phyloP scores from a whole-genome alignment of 2,888 invertebrate genomes.

The Hydraecia micacea region DNA sequence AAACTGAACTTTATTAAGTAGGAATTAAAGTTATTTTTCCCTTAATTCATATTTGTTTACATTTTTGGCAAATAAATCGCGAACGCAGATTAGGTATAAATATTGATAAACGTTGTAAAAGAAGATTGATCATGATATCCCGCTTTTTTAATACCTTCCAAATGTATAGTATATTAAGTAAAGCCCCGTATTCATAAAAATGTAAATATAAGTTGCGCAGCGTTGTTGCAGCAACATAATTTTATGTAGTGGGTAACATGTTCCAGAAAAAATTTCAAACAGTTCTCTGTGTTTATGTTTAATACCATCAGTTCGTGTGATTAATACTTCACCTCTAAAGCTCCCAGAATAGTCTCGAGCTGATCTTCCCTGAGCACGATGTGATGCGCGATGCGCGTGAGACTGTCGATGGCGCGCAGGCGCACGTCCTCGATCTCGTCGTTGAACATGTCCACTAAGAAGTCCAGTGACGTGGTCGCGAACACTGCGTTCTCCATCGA shows the following conservation, averaged over 20 bases:
- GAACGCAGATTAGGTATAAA: background rate
- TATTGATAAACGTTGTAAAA: background rate
- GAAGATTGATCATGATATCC: background rate
- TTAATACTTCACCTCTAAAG: conserved; percentile 85
- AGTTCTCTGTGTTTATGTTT: background rate
- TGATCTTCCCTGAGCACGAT: conserved; percentile 98
- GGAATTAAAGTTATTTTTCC: too few species aligned
- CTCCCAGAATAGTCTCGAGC: conserved; percentile 97
- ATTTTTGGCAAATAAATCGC: too few species aligned
- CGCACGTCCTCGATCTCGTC: conserved; percentile 99
- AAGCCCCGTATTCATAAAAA: background rate
- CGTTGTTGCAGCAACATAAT: background rate
- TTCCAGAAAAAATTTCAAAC: background rate
- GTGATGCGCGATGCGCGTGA: conserved; percentile 96
- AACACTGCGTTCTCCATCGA: conserved; percentile 96
- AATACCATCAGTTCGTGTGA: background rate
- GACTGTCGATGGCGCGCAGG: conserved; percentile 97
- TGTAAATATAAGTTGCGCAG: background rate
- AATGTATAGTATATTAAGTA: background rate
- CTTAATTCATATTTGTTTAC: too few species aligned
- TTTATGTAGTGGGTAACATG: background rate
- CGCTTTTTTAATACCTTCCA: background rate
- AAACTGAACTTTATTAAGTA: too few species aligned
- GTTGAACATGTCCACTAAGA: conserved; percentile 99
- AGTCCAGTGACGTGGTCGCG: conserved; percentile 97